Percentiles rank a stretch among this genome's conserved stretches.
Conservation (phyloP, 2,888 invertebrate species). For the Agonopterix arenella region DNA sequence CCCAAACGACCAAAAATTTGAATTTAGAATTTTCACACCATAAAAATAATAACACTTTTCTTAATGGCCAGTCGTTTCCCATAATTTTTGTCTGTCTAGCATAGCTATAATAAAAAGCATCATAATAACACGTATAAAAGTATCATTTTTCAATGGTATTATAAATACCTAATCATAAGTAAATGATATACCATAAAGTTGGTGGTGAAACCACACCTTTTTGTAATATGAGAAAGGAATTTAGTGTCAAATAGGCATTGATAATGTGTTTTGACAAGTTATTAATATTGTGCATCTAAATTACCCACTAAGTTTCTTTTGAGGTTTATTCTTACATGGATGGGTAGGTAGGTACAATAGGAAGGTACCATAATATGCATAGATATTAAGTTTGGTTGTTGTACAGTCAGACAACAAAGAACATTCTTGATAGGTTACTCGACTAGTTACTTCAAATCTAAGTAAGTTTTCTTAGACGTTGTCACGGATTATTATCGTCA, state of each 20-base stretch:
- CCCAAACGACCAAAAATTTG: not conserved
- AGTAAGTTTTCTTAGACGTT: too few relatives aligned
- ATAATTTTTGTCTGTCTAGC: constrained; percentile 1
- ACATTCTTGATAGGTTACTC: too few relatives aligned
- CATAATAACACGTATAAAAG: constrained; percentile 13
- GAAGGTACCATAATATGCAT: too few relatives aligned
- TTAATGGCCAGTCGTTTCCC: constrained; percentile 4
- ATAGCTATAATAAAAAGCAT: constrained; percentile 7
- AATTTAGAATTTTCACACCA: constrained; percentile 15
- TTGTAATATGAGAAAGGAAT: constrained; percentile 27
- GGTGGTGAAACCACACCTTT: constrained; percentile 25
- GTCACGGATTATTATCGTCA: too few relatives aligned
- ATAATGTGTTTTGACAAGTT: constrained; percentile 9
- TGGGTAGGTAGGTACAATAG: too few relatives aligned
- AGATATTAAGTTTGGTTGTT: too few relatives aligned
- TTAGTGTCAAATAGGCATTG: not conserved
- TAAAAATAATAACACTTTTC: constrained; percentile 12
- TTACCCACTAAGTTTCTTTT: not conserved
- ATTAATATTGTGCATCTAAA: constrained; percentile 8
- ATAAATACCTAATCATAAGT: constrained; percentile 45
- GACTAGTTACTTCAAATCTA: too few relatives aligned
- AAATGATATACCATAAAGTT: constrained; percentile 17
- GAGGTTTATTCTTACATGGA: too few relatives aligned
- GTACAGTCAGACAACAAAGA: too few relatives aligned
- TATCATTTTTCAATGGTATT: constrained; percentile 38